Percentiles rank a stretch among this genome's conserved stretches.
phyloP scores from a whole-genome alignment of 2,888 invertebrate species.

The Deilephila elpenor region DNA sequence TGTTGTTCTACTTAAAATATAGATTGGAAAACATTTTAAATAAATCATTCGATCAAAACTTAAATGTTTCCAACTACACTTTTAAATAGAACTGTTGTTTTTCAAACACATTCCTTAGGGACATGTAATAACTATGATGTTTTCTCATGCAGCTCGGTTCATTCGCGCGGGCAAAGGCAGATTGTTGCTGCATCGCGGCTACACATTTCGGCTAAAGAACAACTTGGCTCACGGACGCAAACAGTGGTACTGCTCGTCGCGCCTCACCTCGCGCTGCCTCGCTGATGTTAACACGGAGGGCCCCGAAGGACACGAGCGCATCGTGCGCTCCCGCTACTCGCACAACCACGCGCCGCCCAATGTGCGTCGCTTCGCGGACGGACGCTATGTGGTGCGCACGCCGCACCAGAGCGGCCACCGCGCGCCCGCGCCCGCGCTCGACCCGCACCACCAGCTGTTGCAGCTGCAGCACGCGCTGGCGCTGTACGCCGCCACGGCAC shows the following conservation, averaged over 20 bases:
- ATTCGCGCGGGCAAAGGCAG: slow-evolving; percentile 80
- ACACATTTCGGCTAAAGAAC: slow-evolving; percentile 81
- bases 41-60: not conserved
- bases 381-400: slow-evolving; percentile 79
- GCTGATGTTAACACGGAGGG: slow-evolving; percentile 81
- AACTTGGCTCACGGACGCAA: slow-evolving; percentile 81
- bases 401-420: slow-evolving; percentile 81
- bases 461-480: slow-evolving; percentile 80
- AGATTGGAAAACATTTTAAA: not conserved
- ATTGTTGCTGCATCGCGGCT: slow-evolving; percentile 76
- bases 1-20: slow-evolving; percentile 21
- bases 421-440: slow-evolving; percentile 70
- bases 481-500: slow-evolving; percentile 76
- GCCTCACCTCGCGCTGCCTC: slow-evolving; percentile 78
- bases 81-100: slow-evolving; percentile 9
- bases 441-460: slow-evolving; percentile 79
- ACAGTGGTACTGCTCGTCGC: slow-evolving; percentile 82
- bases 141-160: slow-evolving; percentile 70
- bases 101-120: not conserved
- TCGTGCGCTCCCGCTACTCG: slow-evolving; percentile 78
- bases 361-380: slow-evolving; percentile 80
- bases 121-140: slow-evolving; percentile 43
- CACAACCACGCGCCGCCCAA: slow-evolving; percentile 82
- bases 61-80: not conserved
- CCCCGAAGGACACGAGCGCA: slow-evolving; percentile 80